Percentiles rank a stretch among this genome's conserved stretches.
Conservation (phyloP, 2,888 invertebrate genomes). For the Cheilosia vulpina region DNA sequence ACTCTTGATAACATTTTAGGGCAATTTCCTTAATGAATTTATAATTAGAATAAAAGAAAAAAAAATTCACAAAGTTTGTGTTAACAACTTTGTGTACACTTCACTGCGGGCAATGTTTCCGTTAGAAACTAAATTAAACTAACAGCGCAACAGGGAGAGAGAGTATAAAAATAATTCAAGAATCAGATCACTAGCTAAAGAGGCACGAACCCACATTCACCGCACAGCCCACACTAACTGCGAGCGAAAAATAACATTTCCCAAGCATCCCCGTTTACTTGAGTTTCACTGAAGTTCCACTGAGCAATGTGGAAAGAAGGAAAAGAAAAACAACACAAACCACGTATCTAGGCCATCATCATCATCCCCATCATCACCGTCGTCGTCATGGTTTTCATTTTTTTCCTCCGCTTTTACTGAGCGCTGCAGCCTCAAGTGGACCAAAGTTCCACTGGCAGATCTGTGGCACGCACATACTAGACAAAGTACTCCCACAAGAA, state of each 20-base stretch:
- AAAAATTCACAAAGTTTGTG: conserved; percentile 30
- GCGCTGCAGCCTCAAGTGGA: conserved; percentile 30
- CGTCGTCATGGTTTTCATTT: conserved; percentile 31
- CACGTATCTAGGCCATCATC: conserved; percentile 68
- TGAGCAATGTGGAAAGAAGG: background rate
- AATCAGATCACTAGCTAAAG: conserved; percentile 24
- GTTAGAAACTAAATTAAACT: conserved; percentile 43
- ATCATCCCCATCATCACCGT: conserved; percentile 5
- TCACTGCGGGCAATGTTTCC: conserved; percentile 2
- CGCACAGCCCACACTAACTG: conserved; percentile 4
- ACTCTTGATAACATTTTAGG: conserved; percentile 15
- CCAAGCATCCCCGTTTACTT: conserved; percentile 32
- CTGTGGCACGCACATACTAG: conserved; percentile 7
- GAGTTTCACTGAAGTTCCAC: background rate
- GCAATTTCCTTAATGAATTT: conserved; percentile 56
- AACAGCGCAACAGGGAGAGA: conserved; percentile 37
- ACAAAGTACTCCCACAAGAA: conserved; percentile 8
- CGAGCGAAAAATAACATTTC: conserved; percentile 30
- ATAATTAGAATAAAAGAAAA: conserved; percentile 19
- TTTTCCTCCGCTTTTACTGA: conserved; percentile 37
- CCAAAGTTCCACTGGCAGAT: background rate
- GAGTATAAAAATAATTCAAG: conserved; percentile 14
- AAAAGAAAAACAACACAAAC: conserved; percentile 56
- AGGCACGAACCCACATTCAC: background rate
- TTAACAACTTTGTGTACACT: conserved; percentile 32